A percentile compares a stretch with the other conserved stretches of the same genome.
Conservation (phyloP, 2,888 invertebrate species). For the Eristalis intricaria region DNA sequence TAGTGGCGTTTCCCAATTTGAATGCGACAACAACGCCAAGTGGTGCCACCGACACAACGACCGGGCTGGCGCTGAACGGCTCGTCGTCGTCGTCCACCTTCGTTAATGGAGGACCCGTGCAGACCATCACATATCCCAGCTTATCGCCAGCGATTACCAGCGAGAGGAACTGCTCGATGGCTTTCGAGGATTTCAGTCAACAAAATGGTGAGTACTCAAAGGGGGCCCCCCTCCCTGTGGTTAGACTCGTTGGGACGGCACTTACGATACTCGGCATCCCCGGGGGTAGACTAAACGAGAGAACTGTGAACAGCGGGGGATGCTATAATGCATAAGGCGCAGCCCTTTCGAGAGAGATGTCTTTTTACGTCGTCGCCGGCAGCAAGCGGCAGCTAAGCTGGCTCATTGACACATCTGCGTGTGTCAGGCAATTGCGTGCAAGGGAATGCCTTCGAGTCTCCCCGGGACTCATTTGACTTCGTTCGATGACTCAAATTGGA, state of each 20-base stretch:
- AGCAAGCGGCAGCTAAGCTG: not conserved
- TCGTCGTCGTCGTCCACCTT: constrained; percentile 15
- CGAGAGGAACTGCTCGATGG: constrained; percentile 76
- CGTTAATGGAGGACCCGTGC: constrained; percentile 16
- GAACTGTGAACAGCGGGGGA: not conserved
- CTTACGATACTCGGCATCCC: not conserved
- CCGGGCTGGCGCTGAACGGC: constrained; percentile 13
- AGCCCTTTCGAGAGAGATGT: not conserved
- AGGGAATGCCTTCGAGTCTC: not conserved
- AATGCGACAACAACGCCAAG: constrained; percentile 44
- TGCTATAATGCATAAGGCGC: not conserved
- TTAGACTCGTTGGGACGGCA: not conserved
- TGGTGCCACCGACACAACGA: constrained; percentile 33
- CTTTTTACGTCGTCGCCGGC: too few relatives aligned
- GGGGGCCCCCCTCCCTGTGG: not conserved
- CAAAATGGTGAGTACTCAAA: constrained; percentile 44
- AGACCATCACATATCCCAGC: constrained; percentile 74
- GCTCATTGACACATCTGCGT: not conserved
- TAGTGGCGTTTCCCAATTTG: constrained; percentile 56
- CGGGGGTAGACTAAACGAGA: not conserved
- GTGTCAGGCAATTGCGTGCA: not conserved
- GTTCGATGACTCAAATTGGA: not conserved
- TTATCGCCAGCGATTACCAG: constrained; percentile 74
- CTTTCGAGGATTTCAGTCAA: constrained; percentile 78
- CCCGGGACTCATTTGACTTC: not conserved